Base-by-base conservation (phyloP, 2,888 invertebrate species). In the Brachynemurus nebulosus region DNA sequence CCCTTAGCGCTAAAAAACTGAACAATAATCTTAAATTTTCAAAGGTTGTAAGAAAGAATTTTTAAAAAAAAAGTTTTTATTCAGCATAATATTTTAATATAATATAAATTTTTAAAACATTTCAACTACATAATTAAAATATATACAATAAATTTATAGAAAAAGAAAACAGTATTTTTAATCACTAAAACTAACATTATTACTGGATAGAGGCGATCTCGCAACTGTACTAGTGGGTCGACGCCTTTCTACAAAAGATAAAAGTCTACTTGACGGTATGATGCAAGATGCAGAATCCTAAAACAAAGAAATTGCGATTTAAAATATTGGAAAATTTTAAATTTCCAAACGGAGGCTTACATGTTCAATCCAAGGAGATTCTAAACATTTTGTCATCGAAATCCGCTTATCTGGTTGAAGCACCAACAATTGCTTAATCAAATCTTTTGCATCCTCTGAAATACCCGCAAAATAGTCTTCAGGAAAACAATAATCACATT, bases 401-500 rank as follows among this genome's bases (percentile, higher is more conserved):
- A 65, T 57, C 44, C 76, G 61, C 43, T 70, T 67, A 16, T 66
- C 63, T 16, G 71, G 68, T 42, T 71, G 67, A 17, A 78, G 63
- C 40, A 77, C 70, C 34, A 86, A 65, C 52, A 86, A 65, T 42
- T 69, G 70, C 37, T 71, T 65, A 46, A 86, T 76, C 47, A 86
- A 65, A 37, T 71, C 68, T 57, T 80, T 82, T 34, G 80, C 84
- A 44, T 78, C 75, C 48, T 69, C 70, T 19, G 78, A 80, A 44
- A 85, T 70, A 33, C 68, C 69, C 27, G 68, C 63, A 65, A 86
- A 86, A 62, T 83, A 81, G 58, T 86, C 84, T 44, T 80, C 76
- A 12, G 85, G 85, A 63, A 85, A 86, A 58, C 84, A 84, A 61
- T 77, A 86, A 66, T 86, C 85, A 58, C 81, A 80, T 59, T 83